Evolutionary conservation across 2,888 invertebrate species (phyloP).

Genomic region (Tiliacea aurago): DNA sequence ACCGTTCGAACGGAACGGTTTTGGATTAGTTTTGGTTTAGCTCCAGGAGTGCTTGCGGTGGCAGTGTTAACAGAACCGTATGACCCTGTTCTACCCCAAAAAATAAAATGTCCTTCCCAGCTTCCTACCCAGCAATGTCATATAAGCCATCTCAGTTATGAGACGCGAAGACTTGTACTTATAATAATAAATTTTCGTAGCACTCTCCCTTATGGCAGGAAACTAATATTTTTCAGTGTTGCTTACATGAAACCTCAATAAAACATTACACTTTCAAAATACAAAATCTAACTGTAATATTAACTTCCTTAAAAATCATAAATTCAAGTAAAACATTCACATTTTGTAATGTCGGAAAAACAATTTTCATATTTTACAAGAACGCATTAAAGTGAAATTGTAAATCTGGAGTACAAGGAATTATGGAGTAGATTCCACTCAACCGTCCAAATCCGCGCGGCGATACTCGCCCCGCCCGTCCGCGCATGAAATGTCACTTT

Average conservation of each 20-base stretch:
- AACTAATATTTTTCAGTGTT: background rate
- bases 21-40: too few relatives aligned
- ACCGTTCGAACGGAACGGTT: too few relatives aligned
- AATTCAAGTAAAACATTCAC: slow-evolving; percentile 37
- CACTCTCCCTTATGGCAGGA: background rate
- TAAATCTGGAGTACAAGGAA: slow-evolving; percentile 49
- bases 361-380: slow-evolving; percentile 60
- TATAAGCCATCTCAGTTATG: background rate
- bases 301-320: slow-evolving; percentile 18
- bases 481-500: too few relatives aligned
- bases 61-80: background rate
- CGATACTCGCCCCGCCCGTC: too few relatives aligned
- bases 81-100: background rate
- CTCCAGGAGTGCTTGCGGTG: background rate
- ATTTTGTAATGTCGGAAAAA: slow-evolving; percentile 43
- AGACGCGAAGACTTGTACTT: too few relatives aligned
- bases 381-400: slow-evolving; percentile 52
- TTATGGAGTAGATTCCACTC: slow-evolving; percentile 56
- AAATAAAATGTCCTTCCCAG: slow-evolving; percentile 8
- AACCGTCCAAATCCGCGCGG: too few relatives aligned
- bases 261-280: slow-evolving; percentile 8
- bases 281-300: background rate
- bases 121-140: slow-evolving; percentile 8
- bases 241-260: background rate
- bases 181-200: background rate